Base-by-base conservation (phyloP, 2,888 invertebrate species). In the Osmoderma eremita region DNA sequence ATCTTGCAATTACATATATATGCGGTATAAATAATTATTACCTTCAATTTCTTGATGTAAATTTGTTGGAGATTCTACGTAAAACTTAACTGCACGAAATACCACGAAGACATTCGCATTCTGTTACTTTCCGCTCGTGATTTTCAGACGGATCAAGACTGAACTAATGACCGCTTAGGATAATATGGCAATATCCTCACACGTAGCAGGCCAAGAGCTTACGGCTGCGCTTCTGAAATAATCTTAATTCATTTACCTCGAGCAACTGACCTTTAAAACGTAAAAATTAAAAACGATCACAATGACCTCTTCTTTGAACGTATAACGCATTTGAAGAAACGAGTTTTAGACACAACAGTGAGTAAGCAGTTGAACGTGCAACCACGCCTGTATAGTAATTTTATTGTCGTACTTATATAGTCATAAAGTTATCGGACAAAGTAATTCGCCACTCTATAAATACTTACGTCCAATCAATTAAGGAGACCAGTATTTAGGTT, bases 231-330 rank as follows among this genome's bases (percentile, higher is more conserved):
- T 64, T 53, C 71, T 71, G 71, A 71, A 73, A 72, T 70, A 70
- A 70, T 72, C 72, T 70, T 71, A 74, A 73, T 75, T 74, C 73
- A 78, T 79, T 79, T 79, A 78, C 77, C 77, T 78, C 78, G 78
- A 76, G 77, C 78, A 78, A 79, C 79, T 79, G 77, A 80, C 80
- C 79, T 80, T 80, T 79, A 78, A 76, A 77, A 77, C 72, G 70
- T 77, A 79, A 79, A 79, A 79, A 77, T 76, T 53, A 70, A 77
- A 69, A 78, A 77, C 74, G 78, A 77, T 77, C 75, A 77, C 77
- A 77, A 77, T 74, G 77, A 78, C 77, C 78, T 78, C 77, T 78
- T 74, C 74, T 74, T 72, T 70, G 72, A 74, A 69, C 72, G 74
- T 69, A 62, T 53, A 73, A 74, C 73, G 75, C 72, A 75, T 74